phyloP scores from a whole-genome alignment of 2,113 vertebrate genomes.

The Haemorhous mexicanus region DNA sequence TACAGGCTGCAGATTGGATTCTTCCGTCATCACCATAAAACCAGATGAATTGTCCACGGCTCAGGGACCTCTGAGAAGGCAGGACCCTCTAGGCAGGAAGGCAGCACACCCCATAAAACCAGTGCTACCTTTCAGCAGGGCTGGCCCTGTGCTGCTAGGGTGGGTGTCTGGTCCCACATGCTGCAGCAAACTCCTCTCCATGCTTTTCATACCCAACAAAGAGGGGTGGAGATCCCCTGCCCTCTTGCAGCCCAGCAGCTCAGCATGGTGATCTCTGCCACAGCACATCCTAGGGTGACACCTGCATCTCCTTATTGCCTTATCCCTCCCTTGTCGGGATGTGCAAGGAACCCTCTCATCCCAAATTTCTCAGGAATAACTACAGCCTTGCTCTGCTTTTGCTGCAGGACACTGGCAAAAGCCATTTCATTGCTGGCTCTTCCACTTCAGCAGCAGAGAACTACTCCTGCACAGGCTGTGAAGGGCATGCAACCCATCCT shows the following conservation, averaged over 20 bases:
- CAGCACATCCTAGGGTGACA: not conserved
- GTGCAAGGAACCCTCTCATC: not conserved
- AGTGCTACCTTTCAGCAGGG: not conserved
- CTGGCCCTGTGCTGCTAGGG: not conserved
- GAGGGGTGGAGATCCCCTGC: not conserved
- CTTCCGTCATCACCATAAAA: conserved; percentile 45
- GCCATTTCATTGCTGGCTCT: rapidly evolving
- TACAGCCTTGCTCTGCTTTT: not conserved
- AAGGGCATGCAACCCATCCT: not conserved
- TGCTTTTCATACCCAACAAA: not conserved
- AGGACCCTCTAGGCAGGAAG: not conserved
- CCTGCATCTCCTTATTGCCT: not conserved
- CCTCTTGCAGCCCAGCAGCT: not conserved
- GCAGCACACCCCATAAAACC: not conserved
- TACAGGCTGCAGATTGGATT: conserved; percentile 23
- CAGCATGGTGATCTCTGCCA: rapidly evolving
- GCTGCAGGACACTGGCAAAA: not conserved
- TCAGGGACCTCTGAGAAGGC: conserved; percentile 23
- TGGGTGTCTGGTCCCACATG: rapidly evolving
- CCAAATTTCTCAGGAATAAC: not conserved
- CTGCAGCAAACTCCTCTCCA: not conserved
- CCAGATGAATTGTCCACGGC: not conserved
- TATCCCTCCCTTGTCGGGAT: not conserved
- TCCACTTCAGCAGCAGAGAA: not conserved
- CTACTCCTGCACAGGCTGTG: not conserved